A percentile compares a stretch with the other conserved stretches of the same genome.
Evolutionary conservation across 2,888 invertebrate genomes (phyloP).

Genomic region (Hypomecis punctinalis): DNA sequence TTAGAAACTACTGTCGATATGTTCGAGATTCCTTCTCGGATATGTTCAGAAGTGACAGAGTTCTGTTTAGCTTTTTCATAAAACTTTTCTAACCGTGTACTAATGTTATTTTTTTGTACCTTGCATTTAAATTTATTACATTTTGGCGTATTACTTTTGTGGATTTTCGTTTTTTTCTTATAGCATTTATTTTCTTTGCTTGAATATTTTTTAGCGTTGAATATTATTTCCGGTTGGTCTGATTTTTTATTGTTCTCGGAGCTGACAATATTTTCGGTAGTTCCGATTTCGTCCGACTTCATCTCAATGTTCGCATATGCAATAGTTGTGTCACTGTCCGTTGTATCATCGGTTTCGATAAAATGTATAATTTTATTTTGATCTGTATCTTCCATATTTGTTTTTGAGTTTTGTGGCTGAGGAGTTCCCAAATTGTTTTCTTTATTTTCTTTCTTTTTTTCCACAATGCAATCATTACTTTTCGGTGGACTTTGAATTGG

Average conservation of each 20-base stretch:
- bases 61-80: slow-evolving; percentile 48
- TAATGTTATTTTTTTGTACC: slow-evolving; percentile 40
- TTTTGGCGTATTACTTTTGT: slow-evolving; percentile 57
- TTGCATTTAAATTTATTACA: slow-evolving; percentile 45
- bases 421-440: not conserved
- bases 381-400: not conserved
- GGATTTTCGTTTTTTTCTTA: slow-evolving; percentile 45
- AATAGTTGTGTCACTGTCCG: slow-evolving; percentile 1
- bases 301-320: not conserved
- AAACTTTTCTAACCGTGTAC: slow-evolving; percentile 48
- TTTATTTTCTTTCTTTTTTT: slow-evolving; percentile 1
- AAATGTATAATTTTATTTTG: slow-evolving; percentile 11
- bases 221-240: slow-evolving; percentile 42
- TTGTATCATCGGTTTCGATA: slow-evolving; percentile 7
- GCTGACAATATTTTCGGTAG: not conserved
- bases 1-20: slow-evolving; percentile 53
- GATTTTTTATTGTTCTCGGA: not conserved
- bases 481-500: slow-evolving; percentile 32
- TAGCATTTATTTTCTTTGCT: slow-evolving; percentile 34
- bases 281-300: not conserved
- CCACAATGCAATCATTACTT: slow-evolving; percentile 31
- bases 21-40: slow-evolving; percentile 29
- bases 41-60: slow-evolving; percentile 38
- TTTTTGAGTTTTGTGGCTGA: slow-evolving; percentile 5
- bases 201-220: slow-evolving; percentile 42